phyloP scores from a whole-genome alignment of 2,113 vertebrate species.

The Agelaius tricolor region DNA sequence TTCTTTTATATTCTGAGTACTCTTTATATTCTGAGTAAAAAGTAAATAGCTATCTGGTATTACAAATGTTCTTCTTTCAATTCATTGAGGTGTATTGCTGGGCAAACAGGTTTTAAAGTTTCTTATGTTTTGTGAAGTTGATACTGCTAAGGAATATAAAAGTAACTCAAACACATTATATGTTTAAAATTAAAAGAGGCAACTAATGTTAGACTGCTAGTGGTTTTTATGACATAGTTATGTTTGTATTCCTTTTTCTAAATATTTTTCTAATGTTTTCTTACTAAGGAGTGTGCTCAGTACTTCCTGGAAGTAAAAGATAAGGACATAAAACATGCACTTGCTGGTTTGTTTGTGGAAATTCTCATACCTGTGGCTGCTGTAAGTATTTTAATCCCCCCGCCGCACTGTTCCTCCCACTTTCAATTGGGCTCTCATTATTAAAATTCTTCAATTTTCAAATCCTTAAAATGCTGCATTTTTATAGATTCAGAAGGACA shows the following conservation, averaged over 20 bases:
- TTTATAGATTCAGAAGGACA: background rate
- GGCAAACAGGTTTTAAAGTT: background rate
- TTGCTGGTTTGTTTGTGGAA: slow-evolving; percentile 98
- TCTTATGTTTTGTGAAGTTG: background rate
- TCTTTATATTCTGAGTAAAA: background rate
- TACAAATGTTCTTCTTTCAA: background rate
- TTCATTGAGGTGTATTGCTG: background rate
- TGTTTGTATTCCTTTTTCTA: background rate
- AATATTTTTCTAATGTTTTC: slow-evolving; percentile 8
- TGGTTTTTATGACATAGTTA: background rate
- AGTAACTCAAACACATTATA: background rate
- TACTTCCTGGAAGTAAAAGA: slow-evolving; percentile 99
- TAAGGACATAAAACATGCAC: slow-evolving; percentile 97
- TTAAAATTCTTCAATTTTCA: background rate
- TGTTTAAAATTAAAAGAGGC: background rate
- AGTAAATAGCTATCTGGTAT: background rate
- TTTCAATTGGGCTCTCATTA: background rate
- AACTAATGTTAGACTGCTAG: background rate
- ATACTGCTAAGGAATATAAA: background rate
- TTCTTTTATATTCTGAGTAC: background rate
- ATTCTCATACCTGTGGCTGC: slow-evolving; percentile 98
- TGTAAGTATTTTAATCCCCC: slow-evolving; percentile 81
- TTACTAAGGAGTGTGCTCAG: slow-evolving; percentile 91
- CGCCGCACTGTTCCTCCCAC: rapidly evolving
- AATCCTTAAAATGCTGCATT: background rate